phyloP scores from a whole-genome alignment of 2,113 vertebrate genomes.

The Rana temporaria region DNA sequence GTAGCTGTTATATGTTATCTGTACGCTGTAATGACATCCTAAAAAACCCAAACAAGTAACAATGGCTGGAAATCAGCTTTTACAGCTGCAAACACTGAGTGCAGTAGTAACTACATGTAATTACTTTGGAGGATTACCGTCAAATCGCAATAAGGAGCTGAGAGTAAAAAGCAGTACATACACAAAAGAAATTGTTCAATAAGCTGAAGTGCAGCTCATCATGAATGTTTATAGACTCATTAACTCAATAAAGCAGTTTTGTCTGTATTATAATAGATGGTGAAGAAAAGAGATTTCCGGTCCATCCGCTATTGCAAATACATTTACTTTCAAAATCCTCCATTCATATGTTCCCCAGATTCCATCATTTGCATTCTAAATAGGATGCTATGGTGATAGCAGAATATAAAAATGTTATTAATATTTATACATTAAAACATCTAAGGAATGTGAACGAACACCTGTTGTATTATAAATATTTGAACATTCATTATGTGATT shows the following conservation, averaged over 20 bases:
- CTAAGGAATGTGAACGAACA: constrained; percentile 50
- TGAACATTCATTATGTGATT: constrained; percentile 55
- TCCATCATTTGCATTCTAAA: constrained; percentile 45
- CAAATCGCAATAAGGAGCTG: constrained; percentile 11
- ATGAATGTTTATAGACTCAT: constrained; percentile 49
- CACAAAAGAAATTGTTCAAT: constrained; percentile 38
- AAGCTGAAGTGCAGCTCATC: constrained; percentile 28
- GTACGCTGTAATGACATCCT: neutral
- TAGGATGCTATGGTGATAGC: constrained; percentile 33
- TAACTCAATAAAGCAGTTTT: constrained; percentile 45
- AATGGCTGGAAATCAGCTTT: constrained; percentile 4
- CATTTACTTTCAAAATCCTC: constrained; percentile 33
- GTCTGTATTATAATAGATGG: constrained; percentile 35
- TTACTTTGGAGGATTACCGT: constrained; percentile 18
- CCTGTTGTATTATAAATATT: constrained; percentile 57
- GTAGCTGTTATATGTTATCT: neutral
- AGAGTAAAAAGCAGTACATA: constrained; percentile 24
- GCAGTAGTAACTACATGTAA: constrained; percentile 6
- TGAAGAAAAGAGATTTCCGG: constrained; percentile 16
- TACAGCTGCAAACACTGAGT: constrained; percentile 27
- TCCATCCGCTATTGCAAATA: constrained; percentile 34
- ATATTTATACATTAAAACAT: constrained; percentile 56
- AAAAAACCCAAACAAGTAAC: constrained; percentile 5
- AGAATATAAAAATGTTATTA: constrained; percentile 55
- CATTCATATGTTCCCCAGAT: constrained; percentile 44